phyloP scores from a whole-genome alignment of 23 tunicate species.

The Halocynthia roretzi region DNA sequence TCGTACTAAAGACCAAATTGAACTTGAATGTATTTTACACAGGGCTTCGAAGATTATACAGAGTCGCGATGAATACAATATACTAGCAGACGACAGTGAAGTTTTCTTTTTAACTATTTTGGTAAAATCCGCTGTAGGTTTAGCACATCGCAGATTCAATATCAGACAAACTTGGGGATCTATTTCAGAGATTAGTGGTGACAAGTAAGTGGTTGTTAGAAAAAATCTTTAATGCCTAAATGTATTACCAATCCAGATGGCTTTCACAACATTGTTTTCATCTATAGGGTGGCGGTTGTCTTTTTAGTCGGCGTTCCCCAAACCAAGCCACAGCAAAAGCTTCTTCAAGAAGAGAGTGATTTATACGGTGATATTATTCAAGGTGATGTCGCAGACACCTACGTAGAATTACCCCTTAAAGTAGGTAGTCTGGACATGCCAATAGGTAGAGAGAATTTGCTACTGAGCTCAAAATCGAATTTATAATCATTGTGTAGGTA shows the following conservation, averaged over 20 bases:
- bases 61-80: no score
- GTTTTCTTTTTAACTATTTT: slow-evolving; percentile 38
- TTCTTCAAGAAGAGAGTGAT: slow-evolving; percentile 50
- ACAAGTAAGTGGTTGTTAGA: slow-evolving; percentile 27
- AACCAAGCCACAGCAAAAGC: slow-evolving; percentile 30
- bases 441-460: neutral
- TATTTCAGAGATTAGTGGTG: slow-evolving; percentile 21
- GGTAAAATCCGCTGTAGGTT: slow-evolving; percentile 47
- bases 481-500: slow-evolving; percentile 12
- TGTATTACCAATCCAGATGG: neutral
- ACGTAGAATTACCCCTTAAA: slow-evolving; percentile 48
- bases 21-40: no score
- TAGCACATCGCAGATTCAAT: slow-evolving; percentile 30
- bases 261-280: neutral
- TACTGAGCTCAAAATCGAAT: no score
- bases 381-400: slow-evolving; percentile 66
- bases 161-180: slow-evolving; percentile 79
- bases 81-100: no score
- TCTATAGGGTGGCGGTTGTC: slow-evolving; percentile 52
- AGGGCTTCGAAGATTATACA: no score
- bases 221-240: neutral
- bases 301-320: slow-evolving; percentile 50
- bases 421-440: neutral
- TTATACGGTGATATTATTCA: slow-evolving; percentile 79
- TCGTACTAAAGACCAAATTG: no score